These are phyloP conservation scores for Sebastes elongatus DNA, from an alignment of 2,797 vertebrate species.

Conservation along the genomic window DNA sequence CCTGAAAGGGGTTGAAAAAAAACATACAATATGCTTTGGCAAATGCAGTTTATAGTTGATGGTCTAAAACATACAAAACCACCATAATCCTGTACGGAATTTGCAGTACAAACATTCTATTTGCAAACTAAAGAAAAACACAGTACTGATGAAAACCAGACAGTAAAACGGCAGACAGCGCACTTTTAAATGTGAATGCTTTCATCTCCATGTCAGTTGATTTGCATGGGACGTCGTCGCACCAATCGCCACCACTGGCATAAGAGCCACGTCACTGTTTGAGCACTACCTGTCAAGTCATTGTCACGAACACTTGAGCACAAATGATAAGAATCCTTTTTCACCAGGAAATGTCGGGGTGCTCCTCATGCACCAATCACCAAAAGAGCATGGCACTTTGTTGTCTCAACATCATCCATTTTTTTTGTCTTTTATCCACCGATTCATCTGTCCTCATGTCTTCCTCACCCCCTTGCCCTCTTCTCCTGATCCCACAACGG, in stretches of 20 bases:
- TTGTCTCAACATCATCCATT: constrained; percentile 36
- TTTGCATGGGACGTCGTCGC: constrained; percentile 77
- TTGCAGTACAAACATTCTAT: background rate
- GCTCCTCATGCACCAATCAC: constrained; percentile 49
- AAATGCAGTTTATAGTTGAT: background rate
- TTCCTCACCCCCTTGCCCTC: constrained; percentile 47
- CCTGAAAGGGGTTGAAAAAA: background rate
- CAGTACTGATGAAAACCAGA: constrained; percentile 79
- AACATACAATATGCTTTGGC: background rate
- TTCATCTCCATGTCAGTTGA: constrained; percentile 52
- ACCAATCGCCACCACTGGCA: constrained; percentile 44
- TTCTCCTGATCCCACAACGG: constrained; percentile 1
- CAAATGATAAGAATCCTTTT: background rate
- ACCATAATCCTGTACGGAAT: background rate
- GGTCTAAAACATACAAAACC: background rate
- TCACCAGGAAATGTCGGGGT: constrained; percentile 28
- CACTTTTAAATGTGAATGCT: constrained; percentile 40
- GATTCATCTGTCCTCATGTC: constrained; percentile 22
- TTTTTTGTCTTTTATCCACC: background rate
- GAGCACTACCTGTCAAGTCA: constrained; percentile 52
- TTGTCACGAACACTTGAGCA: constrained; percentile 48
- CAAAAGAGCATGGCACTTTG: constrained; percentile 44
- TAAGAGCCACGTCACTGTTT: constrained; percentile 32
- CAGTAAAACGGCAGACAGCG: constrained; percentile 78
- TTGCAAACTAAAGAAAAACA: no score